Evolutionary conservation across 2,797 vertebrate species (phyloP), one percentile per base, ranked within the genome.

Genomic region (Allobates femoralis): DNA sequence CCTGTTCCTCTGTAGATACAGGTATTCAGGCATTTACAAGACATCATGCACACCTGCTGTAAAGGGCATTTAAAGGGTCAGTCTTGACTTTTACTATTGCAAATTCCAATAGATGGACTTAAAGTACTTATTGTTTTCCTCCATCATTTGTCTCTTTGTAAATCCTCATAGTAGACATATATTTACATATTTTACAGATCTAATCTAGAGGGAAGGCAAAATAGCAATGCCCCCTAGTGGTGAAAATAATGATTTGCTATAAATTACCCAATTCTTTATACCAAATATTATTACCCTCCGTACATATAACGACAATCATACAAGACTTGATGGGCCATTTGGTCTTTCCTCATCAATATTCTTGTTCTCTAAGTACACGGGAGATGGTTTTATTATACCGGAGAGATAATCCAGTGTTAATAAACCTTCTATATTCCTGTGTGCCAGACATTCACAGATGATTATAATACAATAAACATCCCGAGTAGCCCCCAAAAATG

Each of bases 401-500:
- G 3, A 23, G n/a, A 30, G 74, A 76, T 53, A 46, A 41, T 32
- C 28, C 30, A 19, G 78, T 66, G 41, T 80, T 73, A 83, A 58
- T 83, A 73, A 73, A 73, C 81, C 67, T 37, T 83, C 51, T 60
- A 60, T 58, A 71, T 83, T 73, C 67, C 66, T 34, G 23, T 30
- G 66, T 18, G 62, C 10, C 34, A 67, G 34, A 56, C 18, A 26
- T 73, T 83, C 53, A 56, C 34, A 75, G 55, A 46, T 26, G 81
- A 74, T 60, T 74, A 83, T 60, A 58, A 37, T 50, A 28, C 55
- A 74, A 83, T 75, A 83, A n/a, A 58, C 69, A 30, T 58, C 55
- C 11, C 32, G 41, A 74, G n/a, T 12, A 46, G 53, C 53, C 56
- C 81, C 69, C n/a, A n/a, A 50, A 26, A 83, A 58, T 92, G 90